Evolutionary conservation across 1,140 invertebrate species (phyloP).

Genomic region (Drosophila bocqueti): DNA sequence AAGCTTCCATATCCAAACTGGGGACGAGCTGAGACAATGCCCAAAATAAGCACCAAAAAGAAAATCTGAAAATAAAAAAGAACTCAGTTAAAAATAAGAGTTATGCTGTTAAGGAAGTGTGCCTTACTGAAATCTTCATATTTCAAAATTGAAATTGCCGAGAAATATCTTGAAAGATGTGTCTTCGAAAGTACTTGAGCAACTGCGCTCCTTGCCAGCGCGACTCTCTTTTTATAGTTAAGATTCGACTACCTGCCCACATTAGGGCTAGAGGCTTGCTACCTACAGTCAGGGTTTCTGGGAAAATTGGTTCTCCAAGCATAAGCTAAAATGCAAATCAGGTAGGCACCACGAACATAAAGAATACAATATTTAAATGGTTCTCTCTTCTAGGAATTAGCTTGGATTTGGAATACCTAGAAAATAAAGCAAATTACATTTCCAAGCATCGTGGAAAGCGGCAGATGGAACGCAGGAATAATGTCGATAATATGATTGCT

Average conservation of each 20-base stretch:
- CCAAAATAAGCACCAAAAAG: not conserved
- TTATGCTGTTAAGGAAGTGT: not conserved
- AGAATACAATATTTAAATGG: not conserved
- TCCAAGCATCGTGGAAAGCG: too few relatives aligned
- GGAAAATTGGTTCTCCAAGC: not conserved
- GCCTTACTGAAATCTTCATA: conserved; percentile 1
- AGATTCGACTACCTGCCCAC: not conserved
- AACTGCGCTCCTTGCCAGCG: not conserved
- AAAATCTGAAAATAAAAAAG: not conserved
- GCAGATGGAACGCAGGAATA: not conserved
- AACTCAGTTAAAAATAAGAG: not conserved
- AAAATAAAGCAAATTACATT: not conserved
- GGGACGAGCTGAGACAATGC: not conserved
- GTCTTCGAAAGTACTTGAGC: not conserved
- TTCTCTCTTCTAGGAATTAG: not conserved
- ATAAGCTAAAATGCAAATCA: too few relatives aligned
- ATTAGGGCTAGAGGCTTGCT: not conserved
- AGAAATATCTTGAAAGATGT: not conserved
- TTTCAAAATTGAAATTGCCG: not conserved
- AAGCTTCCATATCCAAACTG: not conserved
- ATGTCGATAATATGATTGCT: not conserved
- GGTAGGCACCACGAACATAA: not conserved
- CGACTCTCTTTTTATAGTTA: not conserved
- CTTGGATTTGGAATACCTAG: not conserved
- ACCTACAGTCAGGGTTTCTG: not conserved